A percentile compares a stretch with the other conserved stretches of the same genome.
phyloP scores from a whole-genome alignment of 2,113 vertebrate species.

The Calyptomena viridis region DNA sequence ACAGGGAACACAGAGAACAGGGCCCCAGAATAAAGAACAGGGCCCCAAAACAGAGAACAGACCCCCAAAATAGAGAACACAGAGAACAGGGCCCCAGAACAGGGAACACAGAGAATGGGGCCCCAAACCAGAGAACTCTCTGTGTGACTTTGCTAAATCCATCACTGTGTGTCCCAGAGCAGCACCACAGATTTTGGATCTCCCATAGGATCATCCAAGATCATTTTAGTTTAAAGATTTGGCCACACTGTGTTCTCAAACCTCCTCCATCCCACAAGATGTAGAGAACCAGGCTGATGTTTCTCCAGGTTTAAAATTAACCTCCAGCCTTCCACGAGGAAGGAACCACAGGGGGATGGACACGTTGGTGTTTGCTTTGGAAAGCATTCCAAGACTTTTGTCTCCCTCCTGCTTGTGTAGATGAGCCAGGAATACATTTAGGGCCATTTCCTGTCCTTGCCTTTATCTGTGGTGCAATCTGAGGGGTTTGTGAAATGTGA shows the following conservation, averaged over 20 bases:
- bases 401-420: neutral
- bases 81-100: neutral
- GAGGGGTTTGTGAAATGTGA: neutral
- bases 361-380: neutral
- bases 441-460: neutral
- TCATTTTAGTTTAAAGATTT: neutral
- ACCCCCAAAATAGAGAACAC: accelerated
- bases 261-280: neutral
- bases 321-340: neutral
- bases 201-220: neutral
- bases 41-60: neutral
- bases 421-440: neutral
- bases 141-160: neutral
- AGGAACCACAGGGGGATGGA: accelerated
- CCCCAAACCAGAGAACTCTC: neutral
- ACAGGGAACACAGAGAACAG: neutral
- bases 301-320: neutral
- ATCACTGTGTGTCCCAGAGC: neutral
- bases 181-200: accelerated
- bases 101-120: neutral
- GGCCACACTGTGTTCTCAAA: neutral
- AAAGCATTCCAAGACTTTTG: neutral
- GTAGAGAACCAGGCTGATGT: too few relatives aligned
- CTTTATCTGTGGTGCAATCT: neutral
- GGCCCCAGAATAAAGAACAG: too few relatives aligned